A percentile compares a stretch with the other conserved stretches of the same genome.
These are phyloP conservation scores for Laticauda laticaudata DNA, from an alignment of 2,113 vertebrate genomes.

Conservation along the genomic window DNA sequence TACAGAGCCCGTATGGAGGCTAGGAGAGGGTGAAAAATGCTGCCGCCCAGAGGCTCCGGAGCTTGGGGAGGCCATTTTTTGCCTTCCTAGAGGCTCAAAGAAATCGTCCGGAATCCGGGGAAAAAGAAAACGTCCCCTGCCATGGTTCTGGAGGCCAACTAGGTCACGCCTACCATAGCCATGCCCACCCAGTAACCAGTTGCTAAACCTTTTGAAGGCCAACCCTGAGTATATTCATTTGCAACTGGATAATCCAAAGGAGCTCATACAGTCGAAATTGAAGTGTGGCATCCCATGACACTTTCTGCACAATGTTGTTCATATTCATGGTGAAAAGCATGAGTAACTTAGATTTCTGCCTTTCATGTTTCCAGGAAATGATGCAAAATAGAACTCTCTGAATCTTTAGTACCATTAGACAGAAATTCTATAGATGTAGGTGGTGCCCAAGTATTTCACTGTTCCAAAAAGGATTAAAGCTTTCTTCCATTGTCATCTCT, in stretches of 20 bases:
- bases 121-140: too few relatives aligned
- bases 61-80: too few relatives aligned
- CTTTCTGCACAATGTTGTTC: not conserved
- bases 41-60: too few relatives aligned
- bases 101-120: too few relatives aligned
- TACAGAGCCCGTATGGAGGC: too few relatives aligned
- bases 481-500: not conserved
- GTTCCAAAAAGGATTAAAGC: not conserved
- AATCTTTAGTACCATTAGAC: not conserved
- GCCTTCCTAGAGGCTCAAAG: too few relatives aligned
- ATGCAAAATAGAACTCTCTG: not conserved
- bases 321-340: not conserved
- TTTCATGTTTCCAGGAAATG: not conserved
- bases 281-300: not conserved
- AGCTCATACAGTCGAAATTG: too few relatives aligned
- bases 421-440: not conserved
- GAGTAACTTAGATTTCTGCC: not conserved
- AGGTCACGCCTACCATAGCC: too few relatives aligned
- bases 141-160: too few relatives aligned
- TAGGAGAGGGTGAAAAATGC: too few relatives aligned
- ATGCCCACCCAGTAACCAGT: too few relatives aligned
- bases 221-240: not conserved
- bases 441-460: not conserved
- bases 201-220: too few relatives aligned
- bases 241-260: not conserved